Conservation (phyloP, 2,113 vertebrate genomes). For the Bos javanicus region DNA sequence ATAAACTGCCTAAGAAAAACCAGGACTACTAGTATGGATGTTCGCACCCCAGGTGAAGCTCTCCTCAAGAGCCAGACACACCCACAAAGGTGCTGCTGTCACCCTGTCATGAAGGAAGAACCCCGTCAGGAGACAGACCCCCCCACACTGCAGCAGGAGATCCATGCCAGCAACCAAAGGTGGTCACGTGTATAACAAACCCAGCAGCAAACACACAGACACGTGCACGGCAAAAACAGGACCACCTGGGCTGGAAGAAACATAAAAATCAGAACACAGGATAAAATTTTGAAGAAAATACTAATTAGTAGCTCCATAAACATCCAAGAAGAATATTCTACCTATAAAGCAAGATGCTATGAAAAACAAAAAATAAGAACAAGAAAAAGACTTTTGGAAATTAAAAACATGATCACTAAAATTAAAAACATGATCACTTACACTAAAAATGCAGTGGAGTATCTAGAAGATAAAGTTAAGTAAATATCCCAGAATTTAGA, state of each 20-base stretch:
- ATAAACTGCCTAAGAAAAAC: neutral
- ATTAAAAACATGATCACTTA: neutral
- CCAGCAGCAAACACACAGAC: neutral
- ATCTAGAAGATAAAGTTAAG: neutral
- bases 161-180: neutral
- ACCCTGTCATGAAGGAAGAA: neutral
- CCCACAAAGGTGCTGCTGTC: neutral
- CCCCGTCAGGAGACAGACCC: neutral
- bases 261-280: neutral
- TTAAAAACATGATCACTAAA: neutral
- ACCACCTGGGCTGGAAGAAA: neutral
- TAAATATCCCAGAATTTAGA: neutral
- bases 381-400: neutral
- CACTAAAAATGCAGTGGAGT: conserved; percentile 3
- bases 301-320: neutral
- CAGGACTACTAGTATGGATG: neutral
- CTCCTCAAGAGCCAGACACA: neutral
- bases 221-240: neutral
- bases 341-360: neutral
- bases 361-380: conserved; percentile 21
- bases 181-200: neutral
- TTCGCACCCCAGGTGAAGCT: neutral
- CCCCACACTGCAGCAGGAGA: neutral
- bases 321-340: neutral
- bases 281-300: neutral